Evolutionary conservation across 2,888 invertebrate genomes (phyloP), one percentile per base, ranked within the genome.

Genomic region (Metacarcinus magister): DNA sequence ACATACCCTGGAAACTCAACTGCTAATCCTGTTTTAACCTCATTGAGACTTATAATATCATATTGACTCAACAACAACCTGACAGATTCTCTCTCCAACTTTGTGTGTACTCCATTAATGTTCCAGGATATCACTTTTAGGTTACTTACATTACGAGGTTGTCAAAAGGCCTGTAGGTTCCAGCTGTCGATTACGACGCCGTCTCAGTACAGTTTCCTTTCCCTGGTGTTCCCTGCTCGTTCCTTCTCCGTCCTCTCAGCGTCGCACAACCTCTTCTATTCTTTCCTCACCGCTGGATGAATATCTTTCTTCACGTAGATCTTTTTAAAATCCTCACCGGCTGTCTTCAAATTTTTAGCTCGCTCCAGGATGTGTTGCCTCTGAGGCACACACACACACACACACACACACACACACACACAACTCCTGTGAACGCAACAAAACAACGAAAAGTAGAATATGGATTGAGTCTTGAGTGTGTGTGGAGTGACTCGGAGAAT

Each of bases 1-100:
- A 93, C 93, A 54, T 93, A 60, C 23, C 60, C 93, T 28, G 93
- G 93, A 32, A 93, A 54, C 67, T 32, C 7, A 32, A 93, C 93
- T 93, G 60, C 2, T 28, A 93, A 93, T 5, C 67, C 32, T 60
- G 28, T 93, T 19, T 93, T 93, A 13, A 93, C 93, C 19, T 93
- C 93, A 93, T 16, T 93, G 60, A 93, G 32, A 93, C 60, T 8
- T 32, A 93, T 54, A n/a, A 60, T 32, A 32, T 93, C 28, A 32
- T 93, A 60, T 60, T 92, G 16, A 93, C 8, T 39, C 46, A 93
- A 93, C 60, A 93, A n/a, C 39, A 28, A 7, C 54, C 8, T 28
- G 16, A 93, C 93, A 93, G 7, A 32, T 93, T 54, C 39, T 28
- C 28, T 28, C 39, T 93, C 28, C 13, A 93, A 2, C n/a, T 54